Evolutionary conservation across 2,888 invertebrate species (phyloP), one percentile per base, ranked within the genome.

Genomic region (Hemaris fuciformis): DNA sequence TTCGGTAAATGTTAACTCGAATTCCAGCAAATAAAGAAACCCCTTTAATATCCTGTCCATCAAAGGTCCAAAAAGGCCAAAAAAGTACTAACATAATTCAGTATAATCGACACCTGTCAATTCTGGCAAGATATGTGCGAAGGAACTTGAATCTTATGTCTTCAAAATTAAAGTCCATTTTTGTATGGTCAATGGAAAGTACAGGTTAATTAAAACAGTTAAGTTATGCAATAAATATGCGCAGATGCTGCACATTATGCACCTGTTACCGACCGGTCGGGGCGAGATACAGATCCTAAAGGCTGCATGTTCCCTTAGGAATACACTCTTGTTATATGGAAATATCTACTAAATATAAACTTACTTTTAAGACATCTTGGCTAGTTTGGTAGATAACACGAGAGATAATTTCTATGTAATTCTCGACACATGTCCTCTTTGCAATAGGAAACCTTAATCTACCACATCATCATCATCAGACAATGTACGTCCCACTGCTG

Each of bases 181-280:
- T 46, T n/a, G 23, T 6, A n/a, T 46, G n/a, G 5, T 6, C 7
- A 25, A 13, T 4, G n/a, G 6, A 46, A 22, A 2, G 4, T 23
- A n/a, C 6, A 46, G 22, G 13, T 46, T 46, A 46, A 46, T 46
- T 46, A 46, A 38, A 46, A 46, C 23, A 23, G 25, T 25, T 23
- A 46, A 13, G 23, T 46, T 46, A 46, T 46, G 46, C 46, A 23
- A 45, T 22, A 45, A 43, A 18, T 23, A 57, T 45, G 15, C 23
- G 57, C 57, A 57, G 57, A 57, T 57, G 57, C 18, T 56, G 34
- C 20, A 31, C 25, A 31, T 23, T 22, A 38, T 57, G 41, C 57
- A 57, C 57, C 57, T 57, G 57, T 57, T 15, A 6, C 34, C 7
- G n/a, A 57, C 57, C 57, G 57, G 57, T 38, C 38, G 20, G 46